Conservation (phyloP, 2,113 vertebrate genomes). For the Gallinago jamesoni region DNA sequence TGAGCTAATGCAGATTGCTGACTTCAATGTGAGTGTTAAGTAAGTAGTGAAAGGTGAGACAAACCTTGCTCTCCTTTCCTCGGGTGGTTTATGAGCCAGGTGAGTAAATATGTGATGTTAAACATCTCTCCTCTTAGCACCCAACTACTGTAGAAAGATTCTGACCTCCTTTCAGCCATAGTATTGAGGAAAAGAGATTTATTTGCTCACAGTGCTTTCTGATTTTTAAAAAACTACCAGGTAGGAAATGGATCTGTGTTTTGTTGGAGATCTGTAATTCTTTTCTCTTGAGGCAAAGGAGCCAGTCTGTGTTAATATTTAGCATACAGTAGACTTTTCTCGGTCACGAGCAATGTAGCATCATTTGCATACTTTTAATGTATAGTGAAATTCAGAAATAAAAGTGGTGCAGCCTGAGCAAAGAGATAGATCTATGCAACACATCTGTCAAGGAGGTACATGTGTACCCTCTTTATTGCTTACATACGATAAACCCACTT, state of each 20-base stretch:
- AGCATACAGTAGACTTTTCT: neutral
- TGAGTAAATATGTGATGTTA: neutral
- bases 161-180: neutral
- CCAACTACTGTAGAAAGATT: neutral
- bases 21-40: neutral
- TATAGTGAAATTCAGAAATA: neutral
- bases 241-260: neutral
- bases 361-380: neutral
- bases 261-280: neutral
- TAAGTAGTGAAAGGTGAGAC: neutral
- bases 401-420: neutral
- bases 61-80: neutral
- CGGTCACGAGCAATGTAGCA: neutral
- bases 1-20: neutral
- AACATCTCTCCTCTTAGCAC: neutral
- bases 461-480: neutral
- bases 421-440: neutral
- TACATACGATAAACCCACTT: conserved; percentile 62
- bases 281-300: neutral
- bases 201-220: neutral
- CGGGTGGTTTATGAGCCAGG: neutral
- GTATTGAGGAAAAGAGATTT: neutral
- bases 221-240: neutral
- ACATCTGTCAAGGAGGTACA: neutral
- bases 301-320: neutral